Evolutionary conservation across 2,888 invertebrate genomes (phyloP), one percentile per base, ranked within the genome.

Genomic region (Myathropa florea): DNA sequence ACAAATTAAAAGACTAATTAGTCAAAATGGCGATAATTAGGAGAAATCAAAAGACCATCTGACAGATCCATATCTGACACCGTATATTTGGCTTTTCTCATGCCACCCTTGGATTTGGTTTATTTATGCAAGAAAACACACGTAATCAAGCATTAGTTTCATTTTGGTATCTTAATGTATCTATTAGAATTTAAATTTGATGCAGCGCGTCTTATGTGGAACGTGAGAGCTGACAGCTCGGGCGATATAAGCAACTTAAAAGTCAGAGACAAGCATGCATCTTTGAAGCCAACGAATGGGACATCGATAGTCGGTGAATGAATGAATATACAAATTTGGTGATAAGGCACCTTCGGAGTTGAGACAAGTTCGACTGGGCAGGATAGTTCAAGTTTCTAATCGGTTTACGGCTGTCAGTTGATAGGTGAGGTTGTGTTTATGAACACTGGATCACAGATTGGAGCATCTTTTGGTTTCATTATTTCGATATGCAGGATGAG

Each of bases 11-110:
- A 18, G 46, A 46, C 67, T 60, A 76, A 76, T 76, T 76, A 76
- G 67, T 14, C 46, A 67, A 76, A 76, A 67, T 76, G 67, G 33
- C 46, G 76, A 76, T 76, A 67, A 60, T 67, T 46, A 73, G 73
- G 7, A 14, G 63, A 64, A 36, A 24, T 26, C 55, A 30, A 60
- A 30, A 53, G 23, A 18, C 46, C 46, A 46, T 7, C 46, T 46
- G 46, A 33, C 33, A 12, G 33, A 33, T 33, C 33, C 33, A 3
- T 33, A 33, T 33, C 33, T 0, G 12, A 0, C 0, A 33, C 12
- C 33, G 33, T 33, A 33, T 12, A 4, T 39, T 4, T 39, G 39
- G 39, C 39, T 39, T 0, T 39, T 14, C 39, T 0, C 39, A 18
- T 1, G 18, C 46, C 46, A 46, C 18, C 18, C 46, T 7, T 7